These are phyloP conservation scores for human DNA, from an alignment of 2,113 vertebrate species.

Conservation along the genomic window DNA sequence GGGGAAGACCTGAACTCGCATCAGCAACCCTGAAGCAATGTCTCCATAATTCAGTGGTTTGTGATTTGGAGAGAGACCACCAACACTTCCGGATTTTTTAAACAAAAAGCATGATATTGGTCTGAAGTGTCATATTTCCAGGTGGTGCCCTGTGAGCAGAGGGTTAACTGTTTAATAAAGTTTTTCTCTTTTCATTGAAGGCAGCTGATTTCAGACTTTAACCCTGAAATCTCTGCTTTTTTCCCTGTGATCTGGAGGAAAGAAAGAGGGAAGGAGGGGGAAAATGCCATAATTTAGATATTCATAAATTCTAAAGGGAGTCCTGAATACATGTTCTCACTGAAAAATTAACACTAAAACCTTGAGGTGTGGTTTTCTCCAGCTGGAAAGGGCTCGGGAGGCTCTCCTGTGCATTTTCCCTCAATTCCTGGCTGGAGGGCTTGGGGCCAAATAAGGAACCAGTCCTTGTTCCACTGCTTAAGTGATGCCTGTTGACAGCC, in stretches of 20 bases:
- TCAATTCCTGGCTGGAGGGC: neutral
- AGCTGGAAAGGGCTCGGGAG: neutral
- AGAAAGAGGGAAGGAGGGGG: neutral
- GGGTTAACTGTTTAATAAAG: conserved; percentile 39
- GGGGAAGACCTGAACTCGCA: neutral
- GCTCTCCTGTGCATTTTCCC: rapidly evolving
- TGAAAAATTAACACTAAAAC: neutral
- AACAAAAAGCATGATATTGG: neutral
- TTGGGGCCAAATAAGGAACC: neutral
- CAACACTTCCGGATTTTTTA: neutral
- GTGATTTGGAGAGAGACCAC: neutral
- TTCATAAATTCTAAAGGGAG: neutral
- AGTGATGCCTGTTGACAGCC: neutral
- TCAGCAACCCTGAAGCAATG: neutral
- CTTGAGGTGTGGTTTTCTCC: neutral
- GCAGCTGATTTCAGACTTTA: neutral
- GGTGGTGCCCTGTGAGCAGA: conserved; percentile 28
- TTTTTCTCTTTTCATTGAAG: neutral
- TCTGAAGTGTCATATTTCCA: neutral
- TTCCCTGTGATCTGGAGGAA: neutral
- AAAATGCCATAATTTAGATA: neutral
- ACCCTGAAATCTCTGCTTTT: neutral
- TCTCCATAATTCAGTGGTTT: rapidly evolving
- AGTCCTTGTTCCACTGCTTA: neutral
- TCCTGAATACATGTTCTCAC: neutral